These are phyloP conservation scores for Ceramica pisi DNA, from an alignment of 2,888 invertebrate species.

Conservation along the genomic window DNA sequence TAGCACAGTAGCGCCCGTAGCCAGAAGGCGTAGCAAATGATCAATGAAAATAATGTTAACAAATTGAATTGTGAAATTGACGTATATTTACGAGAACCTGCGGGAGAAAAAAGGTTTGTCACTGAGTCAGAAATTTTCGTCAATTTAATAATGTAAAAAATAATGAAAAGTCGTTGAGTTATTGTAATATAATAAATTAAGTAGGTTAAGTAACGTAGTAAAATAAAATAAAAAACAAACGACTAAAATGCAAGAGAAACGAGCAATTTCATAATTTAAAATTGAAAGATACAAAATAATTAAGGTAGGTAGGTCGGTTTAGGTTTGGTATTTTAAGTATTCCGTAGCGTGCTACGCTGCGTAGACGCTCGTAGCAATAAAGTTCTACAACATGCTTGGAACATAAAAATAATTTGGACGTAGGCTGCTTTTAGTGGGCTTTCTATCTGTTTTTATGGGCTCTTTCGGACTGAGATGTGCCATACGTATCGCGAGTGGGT, in stretches of 20 bases:
- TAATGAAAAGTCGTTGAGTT: neutral
- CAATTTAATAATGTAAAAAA: neutral
- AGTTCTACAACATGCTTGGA: conserved; percentile 54
- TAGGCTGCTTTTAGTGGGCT: conserved; percentile 60
- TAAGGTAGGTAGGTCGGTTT: conserved; percentile 18
- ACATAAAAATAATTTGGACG: conserved; percentile 63
- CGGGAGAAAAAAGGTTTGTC: neutral
- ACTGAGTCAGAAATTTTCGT: neutral
- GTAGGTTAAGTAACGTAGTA: neutral
- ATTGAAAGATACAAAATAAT: conserved; percentile 14
- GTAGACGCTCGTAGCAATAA: conserved; percentile 62
- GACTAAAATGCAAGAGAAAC: neutral
- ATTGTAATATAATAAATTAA: neutral
- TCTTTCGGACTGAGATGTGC: conserved; percentile 57
- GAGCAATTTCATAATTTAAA: neutral
- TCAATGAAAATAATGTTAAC: conserved; percentile 18
- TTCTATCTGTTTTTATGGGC: conserved; percentile 65
- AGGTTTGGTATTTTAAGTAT: conserved; percentile 8
- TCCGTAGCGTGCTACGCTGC: conserved; percentile 41
- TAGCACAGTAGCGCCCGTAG: conserved; percentile 24
- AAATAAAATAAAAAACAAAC: too few relatives aligned
- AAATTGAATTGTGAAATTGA: conserved; percentile 37
- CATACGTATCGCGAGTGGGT: conserved; percentile 50
- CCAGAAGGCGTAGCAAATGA: conserved; percentile 30
- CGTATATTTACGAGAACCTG: conserved; percentile 1